Base-by-base conservation (phyloP, 2,888 invertebrate genomes). In the Agrilus mali region DNA sequence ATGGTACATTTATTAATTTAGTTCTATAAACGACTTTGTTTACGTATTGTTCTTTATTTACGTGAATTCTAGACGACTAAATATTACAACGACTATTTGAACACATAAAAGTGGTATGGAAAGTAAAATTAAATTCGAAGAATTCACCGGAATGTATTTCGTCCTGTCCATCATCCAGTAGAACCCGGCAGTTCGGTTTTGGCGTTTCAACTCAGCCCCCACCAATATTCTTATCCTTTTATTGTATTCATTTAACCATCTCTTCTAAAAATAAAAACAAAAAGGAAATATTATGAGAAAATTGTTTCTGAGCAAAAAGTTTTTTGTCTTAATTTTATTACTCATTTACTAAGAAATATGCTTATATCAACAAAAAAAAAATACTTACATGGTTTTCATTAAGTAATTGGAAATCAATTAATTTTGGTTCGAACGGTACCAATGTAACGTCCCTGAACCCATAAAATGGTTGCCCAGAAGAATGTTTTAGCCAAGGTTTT, bases 81-180 rank as follows among this genome's bases (percentile, higher is more conserved):
- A 27, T 10, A 27, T 27, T 10, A 27, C 27, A 27, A 27, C 27
- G 10, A 27, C 10, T 27, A 27, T 27, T 27, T 27, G 27, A 27
- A 27, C 27, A 27, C 27, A 27, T 27, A 27, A 27, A 10, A 27
- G 27, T 27, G 27, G 27, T 10, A 27, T 27, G 27, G 27, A 27
- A 27, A 27, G 27, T 27, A 27, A 27, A 27, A 3, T 27, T 10
- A 27, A 27, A 27, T 27, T 27, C 27, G 27, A 27, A 5, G 27
- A 27, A 40, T 44, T 40, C 27, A 65, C 66, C 40, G 78, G 75
- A 66, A 87, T 72, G 57, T 75, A 75, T 46, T 75, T 68, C 8
- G 88, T 89, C 63, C 86, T 85, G 55, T 80, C 79, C 77, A 84
- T 79, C 80, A 89, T 81, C 89, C 89, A 90, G 56, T 80, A 77